Evolutionary conservation across 1,140 invertebrate species (phyloP).

Genomic region (Thalassaphorura encarpata): DNA sequence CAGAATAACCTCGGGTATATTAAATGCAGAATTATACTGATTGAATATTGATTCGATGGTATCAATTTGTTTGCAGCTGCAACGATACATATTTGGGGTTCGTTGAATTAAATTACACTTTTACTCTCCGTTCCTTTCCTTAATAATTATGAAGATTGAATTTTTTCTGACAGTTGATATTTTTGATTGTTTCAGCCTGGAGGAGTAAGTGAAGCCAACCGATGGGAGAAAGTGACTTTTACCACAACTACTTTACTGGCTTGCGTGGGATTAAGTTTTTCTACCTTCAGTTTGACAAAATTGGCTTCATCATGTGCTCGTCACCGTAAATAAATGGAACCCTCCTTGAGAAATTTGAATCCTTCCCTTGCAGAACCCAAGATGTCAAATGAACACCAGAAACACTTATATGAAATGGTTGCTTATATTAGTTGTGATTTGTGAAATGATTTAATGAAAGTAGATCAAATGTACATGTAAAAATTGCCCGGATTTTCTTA

Average conservation of each 20-base stretch:
- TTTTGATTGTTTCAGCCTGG: background rate
- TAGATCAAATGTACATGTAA: background rate
- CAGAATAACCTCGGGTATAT: no score
- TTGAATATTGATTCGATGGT: no score
- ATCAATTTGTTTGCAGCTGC: no score
- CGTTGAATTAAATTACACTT: no score
- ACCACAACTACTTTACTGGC: conserved; percentile 37
- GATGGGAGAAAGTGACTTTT: conserved; percentile 17
- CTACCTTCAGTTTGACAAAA: conserved; percentile 39
- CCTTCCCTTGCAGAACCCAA: background rate
- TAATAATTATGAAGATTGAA: no score
- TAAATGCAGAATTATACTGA: no score
- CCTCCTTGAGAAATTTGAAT: background rate
- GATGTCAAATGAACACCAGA: background rate
- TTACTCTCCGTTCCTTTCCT: no score
- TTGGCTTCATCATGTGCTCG: conserved; percentile 34
- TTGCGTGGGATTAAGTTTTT: conserved; percentile 38
- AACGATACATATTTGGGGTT: no score
- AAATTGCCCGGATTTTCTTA: background rate
- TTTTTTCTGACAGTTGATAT: no score
- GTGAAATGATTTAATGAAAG: background rate
- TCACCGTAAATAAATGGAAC: background rate
- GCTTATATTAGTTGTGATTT: background rate
- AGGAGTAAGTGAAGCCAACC: background rate
- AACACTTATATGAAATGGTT: background rate